Base-by-base conservation (phyloP, 2,113 vertebrate genomes). In the Brachyhypopomus gauderio region DNA sequence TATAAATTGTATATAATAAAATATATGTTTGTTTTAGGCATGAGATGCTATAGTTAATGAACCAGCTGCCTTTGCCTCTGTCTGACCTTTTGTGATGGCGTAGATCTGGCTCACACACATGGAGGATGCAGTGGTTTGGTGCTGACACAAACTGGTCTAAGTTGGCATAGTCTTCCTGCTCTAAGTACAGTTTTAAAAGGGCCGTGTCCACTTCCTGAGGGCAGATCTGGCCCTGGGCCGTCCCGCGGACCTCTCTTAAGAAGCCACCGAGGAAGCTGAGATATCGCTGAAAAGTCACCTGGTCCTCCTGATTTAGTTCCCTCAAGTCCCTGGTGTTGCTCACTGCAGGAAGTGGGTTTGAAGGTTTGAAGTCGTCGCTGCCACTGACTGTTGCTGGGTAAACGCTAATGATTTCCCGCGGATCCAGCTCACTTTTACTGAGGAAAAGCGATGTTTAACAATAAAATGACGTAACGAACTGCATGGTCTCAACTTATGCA, bases 401-500 rank as follows among this genome's bases (percentile, higher is more conserved):
- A 77, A 92, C 78, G 23, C 36, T 22, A 36, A 92, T 87, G 81
- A 93, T 82, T 86, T 93, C 91, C 83, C 92, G 89, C 9, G 91
- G 92, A 88, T 93, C 92, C 83, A 91, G 30, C 69, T 90, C 82
- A 76, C 91, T 86, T 86, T 88, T 81, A 22, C 92, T 92, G 85
- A 72, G 78, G 8, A 75, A 78, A 69, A 71, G 23, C 23, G 7
- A 20, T 58, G 34, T 56, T 75, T 45, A 38, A 45, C 4, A 30
- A 9, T 19, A 20, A 19, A 25, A 52, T 64, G 22, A 12, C 45
- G 55, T 38, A n/a, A 27, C 19, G 30, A 60, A 38, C n/a, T 66
- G n/a, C 30, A 63, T 52, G 27, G n/a, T 36, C 16, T 23, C 20
- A 27, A 63, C 9, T 30, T 30, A 66, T 66, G 27, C n/a, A 67